phyloP scores from a whole-genome alignment of 2,888 invertebrate species.

The Muschampia plurimacula region DNA sequence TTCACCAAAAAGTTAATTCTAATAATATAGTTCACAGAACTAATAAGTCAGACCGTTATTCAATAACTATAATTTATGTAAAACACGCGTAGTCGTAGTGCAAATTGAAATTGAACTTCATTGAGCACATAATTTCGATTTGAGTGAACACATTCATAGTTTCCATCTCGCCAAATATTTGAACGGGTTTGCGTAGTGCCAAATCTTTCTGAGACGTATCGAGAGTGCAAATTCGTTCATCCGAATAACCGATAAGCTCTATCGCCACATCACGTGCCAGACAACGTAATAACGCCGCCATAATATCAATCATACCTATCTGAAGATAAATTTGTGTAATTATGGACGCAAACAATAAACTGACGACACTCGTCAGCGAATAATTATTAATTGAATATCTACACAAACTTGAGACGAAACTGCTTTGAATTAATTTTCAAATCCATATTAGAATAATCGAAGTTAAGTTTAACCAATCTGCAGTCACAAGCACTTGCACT shows the following conservation, averaged over 20 bases:
- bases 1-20: neutral
- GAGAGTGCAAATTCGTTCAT: conserved; percentile 62
- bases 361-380: conserved; percentile 17
- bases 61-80: conserved; percentile 10
- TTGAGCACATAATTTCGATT: conserved; percentile 58
- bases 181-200: conserved; percentile 51
- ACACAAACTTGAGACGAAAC: conserved; percentile 6
- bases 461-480: neutral
- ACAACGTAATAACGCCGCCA: conserved; percentile 54
- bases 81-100: conserved; percentile 8
- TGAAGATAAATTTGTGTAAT: conserved; percentile 50
- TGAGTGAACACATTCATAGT: conserved; percentile 59
- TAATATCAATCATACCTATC: conserved; percentile 58
- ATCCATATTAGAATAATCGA: neutral
- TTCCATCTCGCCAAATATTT: conserved; percentile 66
- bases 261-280: conserved; percentile 57
- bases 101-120: conserved; percentile 49
- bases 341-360: conserved; percentile 26
- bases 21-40: conserved; percentile 13
- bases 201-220: conserved; percentile 53
- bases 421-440: conserved; percentile 9
- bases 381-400: conserved; percentile 28
- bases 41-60: conserved; percentile 20
- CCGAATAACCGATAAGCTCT: conserved; percentile 70
- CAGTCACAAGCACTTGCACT: neutral